These are phyloP conservation scores for Archocentrus centrarchus DNA, from an alignment of 2,113 vertebrate species.

Conservation along the genomic window DNA sequence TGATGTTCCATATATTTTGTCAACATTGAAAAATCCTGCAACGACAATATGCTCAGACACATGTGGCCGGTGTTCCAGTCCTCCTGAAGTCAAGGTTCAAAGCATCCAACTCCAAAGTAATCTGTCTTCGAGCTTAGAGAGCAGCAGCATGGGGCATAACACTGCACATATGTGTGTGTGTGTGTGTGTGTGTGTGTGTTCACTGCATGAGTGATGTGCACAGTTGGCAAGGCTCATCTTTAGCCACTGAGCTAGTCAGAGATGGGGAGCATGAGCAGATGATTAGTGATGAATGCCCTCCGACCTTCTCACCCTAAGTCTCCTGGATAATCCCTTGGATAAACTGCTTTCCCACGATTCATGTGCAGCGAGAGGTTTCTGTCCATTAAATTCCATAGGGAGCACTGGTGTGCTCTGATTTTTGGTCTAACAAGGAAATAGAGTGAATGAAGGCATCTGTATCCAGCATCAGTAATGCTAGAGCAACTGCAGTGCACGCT, in stretches of 20 bases:
- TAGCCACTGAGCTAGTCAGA: constrained; percentile 63
- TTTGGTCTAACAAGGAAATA: constrained; percentile 30
- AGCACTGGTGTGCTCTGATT: constrained; percentile 24
- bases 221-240: constrained; percentile 67
- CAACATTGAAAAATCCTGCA: constrained; percentile 47
- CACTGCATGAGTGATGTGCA: constrained; percentile 34
- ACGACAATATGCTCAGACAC: constrained; percentile 10
- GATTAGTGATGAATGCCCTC: constrained; percentile 72
- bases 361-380: constrained; percentile 47
- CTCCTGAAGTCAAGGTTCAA: constrained; percentile 50
- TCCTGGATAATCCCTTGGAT: constrained; percentile 72
- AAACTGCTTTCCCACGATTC: constrained; percentile 66
- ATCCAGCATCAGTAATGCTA: not conserved
- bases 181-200: not conserved
- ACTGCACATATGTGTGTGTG: constrained; percentile 12
- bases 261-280: constrained; percentile 69
- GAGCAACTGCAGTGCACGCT: not conserved
- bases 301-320: constrained; percentile 67
- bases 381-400: constrained; percentile 42
- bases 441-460: not conserved
- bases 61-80: constrained; percentile 30
- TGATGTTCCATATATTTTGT: constrained; percentile 39
- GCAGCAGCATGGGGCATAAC: constrained; percentile 23
- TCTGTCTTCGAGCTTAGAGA: constrained; percentile 59
- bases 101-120: constrained; percentile 56